Evolutionary conservation across 2,888 invertebrate species (phyloP), one percentile per base, ranked within the genome.

Genomic region (Allophyes oxyacanthae): DNA sequence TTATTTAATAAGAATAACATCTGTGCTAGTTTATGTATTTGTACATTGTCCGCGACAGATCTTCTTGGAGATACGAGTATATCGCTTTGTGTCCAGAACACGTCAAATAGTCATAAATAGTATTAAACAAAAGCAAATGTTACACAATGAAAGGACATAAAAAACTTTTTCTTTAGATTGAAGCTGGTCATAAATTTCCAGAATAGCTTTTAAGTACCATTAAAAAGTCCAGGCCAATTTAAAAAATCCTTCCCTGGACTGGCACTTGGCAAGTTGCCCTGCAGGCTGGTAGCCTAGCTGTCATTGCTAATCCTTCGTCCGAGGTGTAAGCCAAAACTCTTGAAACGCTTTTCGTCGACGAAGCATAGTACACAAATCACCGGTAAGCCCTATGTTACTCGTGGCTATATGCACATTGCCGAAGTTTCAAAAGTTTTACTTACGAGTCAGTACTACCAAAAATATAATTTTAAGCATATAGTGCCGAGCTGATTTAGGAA

Each of bases 231-330:
- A 25, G 37, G 54, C 64, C 64, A 56, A 52, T 65, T 65, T 57
- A 57, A 66, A 66, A 58, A 64, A 46, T 53, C 53, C 14, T 46
- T 58, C 46, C 46, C 20, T 40, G 32, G n/a, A 11, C 49, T 28
- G 42, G 51, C 34, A 13, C 15, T 68, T 64, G 70, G 74, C 69
- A 56, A 13, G 10, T 20, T 70, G 74, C 70, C 70, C 6, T n/a
- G 34, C 45, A 53, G 45, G 55, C 53, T 58, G 34, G 50, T 44
- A 65, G 54, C 56, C 26, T 38, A 30, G 51, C 49, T 49, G 74
- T 68, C 70, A 59, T 49, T 73, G 52, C 36, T 68, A 68, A 63
- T 72, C 68, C 50, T 59, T 44, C 40, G 30, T 71, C 15, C 32
- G 71, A 64, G 51, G 52, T 68, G 50, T 34, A 53, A 51, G 69